These are phyloP conservation scores for Phasia obesa DNA, from an alignment of 2,888 invertebrate genomes.

Conservation along the genomic window DNA sequence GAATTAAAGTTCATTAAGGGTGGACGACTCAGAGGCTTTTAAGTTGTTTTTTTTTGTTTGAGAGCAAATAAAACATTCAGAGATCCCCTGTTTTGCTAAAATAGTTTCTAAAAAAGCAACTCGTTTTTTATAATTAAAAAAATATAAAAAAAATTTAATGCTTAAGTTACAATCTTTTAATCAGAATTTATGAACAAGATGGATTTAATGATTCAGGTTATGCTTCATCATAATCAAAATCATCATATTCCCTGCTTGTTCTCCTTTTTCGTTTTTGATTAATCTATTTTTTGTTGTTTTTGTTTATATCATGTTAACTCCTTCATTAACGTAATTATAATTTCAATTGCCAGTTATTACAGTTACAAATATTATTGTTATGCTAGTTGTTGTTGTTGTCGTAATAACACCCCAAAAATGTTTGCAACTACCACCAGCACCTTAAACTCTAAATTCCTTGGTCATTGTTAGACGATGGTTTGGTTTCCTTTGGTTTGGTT, in stretches of 20 bases:
- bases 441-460: neutral
- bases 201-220: neutral
- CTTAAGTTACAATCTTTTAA: conserved; percentile 36
- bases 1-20: conserved; percentile 75
- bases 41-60: neutral
- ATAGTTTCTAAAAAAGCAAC: too few relatives aligned
- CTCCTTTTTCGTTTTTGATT: neutral
- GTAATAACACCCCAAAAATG: conserved; percentile 42
- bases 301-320: conserved; percentile 59
- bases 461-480: too few relatives aligned
- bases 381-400: conserved; percentile 61
- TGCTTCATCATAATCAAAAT: too few relatives aligned
- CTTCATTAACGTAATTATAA: conserved; percentile 68
- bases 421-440: conserved; percentile 45
- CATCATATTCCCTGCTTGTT: too few relatives aligned
- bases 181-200: conserved; percentile 33
- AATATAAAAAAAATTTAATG: neutral
- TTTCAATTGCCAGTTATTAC: conserved; percentile 72
- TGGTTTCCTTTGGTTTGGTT: conserved; percentile 22
- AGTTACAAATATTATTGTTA: conserved; percentile 74
- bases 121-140: too few relatives aligned
- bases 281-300: neutral
- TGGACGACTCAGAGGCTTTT: conserved; percentile 23
- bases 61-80: conserved; percentile 9
- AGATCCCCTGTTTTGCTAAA: neutral